These are phyloP conservation scores for Schlechtendalia chinensis DNA, from an alignment of 1,140 invertebrate genomes.

Conservation along the genomic window DNA sequence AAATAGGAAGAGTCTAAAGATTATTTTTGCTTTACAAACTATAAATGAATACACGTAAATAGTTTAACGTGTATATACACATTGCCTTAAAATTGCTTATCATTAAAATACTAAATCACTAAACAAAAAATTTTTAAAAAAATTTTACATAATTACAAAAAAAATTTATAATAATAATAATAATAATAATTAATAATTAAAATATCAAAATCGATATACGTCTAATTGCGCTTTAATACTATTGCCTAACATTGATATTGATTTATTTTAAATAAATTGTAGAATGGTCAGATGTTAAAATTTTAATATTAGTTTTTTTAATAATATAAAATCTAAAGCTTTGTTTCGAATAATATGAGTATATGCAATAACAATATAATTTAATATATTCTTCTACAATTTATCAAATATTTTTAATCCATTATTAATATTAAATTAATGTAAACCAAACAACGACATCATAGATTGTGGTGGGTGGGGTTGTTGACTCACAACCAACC, in stretches of 20 bases:
- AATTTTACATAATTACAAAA: slow-evolving; percentile 4
- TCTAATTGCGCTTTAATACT: slow-evolving; percentile 31
- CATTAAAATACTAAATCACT: not conserved
- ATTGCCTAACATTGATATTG: slow-evolving; percentile 35
- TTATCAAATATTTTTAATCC: too few species aligned
- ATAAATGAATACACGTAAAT: slow-evolving; percentile 20
- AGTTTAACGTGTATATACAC: slow-evolving; percentile 20
- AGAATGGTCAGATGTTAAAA: too few species aligned
- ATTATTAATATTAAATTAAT: too few species aligned
- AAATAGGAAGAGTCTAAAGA: slow-evolving; percentile 42
- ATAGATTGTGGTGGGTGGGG: too few species aligned
- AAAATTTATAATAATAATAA: not conserved
- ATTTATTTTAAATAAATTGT: too few species aligned
- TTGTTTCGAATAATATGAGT: too few species aligned
- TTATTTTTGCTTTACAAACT: slow-evolving; percentile 30
- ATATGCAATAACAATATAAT: too few species aligned
- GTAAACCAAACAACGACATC: too few species aligned
- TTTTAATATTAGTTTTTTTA: too few species aligned
- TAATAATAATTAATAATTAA: slow-evolving; percentile 26
- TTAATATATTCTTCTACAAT: too few species aligned
- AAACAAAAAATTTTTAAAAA: not conserved
- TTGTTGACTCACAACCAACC: too few species aligned
- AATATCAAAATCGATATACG: not conserved
- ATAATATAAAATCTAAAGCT: too few species aligned
- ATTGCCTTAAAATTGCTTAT: slow-evolving; percentile 21